Conservation (phyloP, 2,797 vertebrate genomes). For the Melopsittacus undulatus region DNA sequence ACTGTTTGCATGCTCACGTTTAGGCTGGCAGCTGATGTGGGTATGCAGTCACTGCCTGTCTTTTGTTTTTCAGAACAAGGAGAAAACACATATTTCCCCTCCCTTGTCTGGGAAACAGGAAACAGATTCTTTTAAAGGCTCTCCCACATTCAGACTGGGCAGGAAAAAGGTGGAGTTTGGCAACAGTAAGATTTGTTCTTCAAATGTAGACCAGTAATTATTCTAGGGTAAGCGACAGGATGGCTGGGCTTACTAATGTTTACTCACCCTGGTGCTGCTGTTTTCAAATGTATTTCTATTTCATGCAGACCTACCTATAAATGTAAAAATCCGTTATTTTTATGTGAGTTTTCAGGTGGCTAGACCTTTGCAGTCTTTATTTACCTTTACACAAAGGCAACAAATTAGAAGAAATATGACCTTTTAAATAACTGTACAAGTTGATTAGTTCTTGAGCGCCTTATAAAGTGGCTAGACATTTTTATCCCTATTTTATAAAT, state of each 20-base stretch:
- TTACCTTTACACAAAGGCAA: not conserved
- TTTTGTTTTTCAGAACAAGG: slow-evolving; percentile 55
- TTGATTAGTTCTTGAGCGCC: not conserved
- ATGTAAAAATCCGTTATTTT: slow-evolving; percentile 18
- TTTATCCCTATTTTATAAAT: slow-evolving; percentile 25
- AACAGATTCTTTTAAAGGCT: slow-evolving; percentile 49
- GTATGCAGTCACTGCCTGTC: not conserved
- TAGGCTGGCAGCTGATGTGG: not conserved
- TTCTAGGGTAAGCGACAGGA: slow-evolving; percentile 35
- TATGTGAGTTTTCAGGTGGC: not conserved
- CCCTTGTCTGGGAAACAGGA: slow-evolving; percentile 72
- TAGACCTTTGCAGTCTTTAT: not conserved
- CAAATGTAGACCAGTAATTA: slow-evolving; percentile 57
- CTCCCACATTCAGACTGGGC: slow-evolving; percentile 29
- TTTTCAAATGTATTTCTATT: slow-evolving; percentile 23
- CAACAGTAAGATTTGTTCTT: slow-evolving; percentile 44
- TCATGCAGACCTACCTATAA: not conserved
- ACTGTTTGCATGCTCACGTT: not conserved
- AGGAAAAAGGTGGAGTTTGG: slow-evolving; percentile 69
- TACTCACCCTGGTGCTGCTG: slow-evolving; percentile 3
- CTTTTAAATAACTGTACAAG: not conserved
- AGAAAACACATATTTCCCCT: slow-evolving; percentile 48
- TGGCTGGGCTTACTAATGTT: slow-evolving; percentile 36
- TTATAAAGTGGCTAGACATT: slow-evolving; percentile 37
- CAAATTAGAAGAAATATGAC: not conserved